Evolutionary conservation across 2,888 invertebrate genomes (phyloP).

Genomic region (Anorthoa munda): DNA sequence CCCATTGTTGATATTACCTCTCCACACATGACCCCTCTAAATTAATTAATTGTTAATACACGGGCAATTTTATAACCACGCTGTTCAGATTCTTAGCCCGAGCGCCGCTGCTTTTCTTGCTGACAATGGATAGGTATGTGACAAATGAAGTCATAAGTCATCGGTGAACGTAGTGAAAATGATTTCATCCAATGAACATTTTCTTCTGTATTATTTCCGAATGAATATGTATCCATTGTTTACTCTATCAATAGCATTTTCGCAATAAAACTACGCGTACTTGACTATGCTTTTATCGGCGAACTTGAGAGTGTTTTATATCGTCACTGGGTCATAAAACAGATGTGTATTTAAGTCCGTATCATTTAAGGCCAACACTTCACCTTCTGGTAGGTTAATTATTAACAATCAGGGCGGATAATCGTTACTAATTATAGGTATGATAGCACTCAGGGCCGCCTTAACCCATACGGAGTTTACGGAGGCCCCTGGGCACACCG

Average conservation of each 20-base stretch:
- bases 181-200: not conserved
- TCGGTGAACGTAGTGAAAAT: not conserved
- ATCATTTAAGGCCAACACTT: constrained; percentile 44
- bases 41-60: not conserved
- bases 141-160: constrained; percentile 1
- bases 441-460: not conserved
- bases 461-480: no score
- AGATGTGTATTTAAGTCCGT: constrained; percentile 53
- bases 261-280: constrained; percentile 40
- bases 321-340: constrained; percentile 39
- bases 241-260: constrained; percentile 3
- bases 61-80: not conserved
- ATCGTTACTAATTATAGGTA: constrained; percentile 46
- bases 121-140: not conserved
- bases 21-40: not conserved
- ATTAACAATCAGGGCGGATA: constrained; percentile 55
- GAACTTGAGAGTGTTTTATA: constrained; percentile 27
- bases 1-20: not conserved
- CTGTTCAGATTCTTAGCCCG: not conserved
- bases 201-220: not conserved
- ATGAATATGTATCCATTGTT: constrained; percentile 9
- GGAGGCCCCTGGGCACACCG: no score
- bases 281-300: constrained; percentile 37
- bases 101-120: not conserved
- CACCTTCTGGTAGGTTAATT: constrained; percentile 48